These are phyloP conservation scores for Drosophila mulleri DNA, from an alignment of 2,888 invertebrate genomes.

Conservation along the genomic window DNA sequence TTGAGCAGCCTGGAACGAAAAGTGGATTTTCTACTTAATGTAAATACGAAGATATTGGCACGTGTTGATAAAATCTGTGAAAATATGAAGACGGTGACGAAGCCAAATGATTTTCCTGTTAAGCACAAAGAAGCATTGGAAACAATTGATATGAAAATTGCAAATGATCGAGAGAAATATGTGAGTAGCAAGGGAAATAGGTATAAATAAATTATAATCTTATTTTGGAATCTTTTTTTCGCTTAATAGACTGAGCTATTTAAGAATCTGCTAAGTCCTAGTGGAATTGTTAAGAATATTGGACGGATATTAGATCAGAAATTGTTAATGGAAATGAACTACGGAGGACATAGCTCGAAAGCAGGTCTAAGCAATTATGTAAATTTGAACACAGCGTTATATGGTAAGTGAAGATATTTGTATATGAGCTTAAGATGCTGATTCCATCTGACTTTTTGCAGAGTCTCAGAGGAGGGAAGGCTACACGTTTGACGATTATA, in stretches of 20 bases:
- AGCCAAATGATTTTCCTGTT: conserved; percentile 45
- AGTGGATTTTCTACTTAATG: conserved; percentile 45
- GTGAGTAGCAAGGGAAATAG: conserved; percentile 20
- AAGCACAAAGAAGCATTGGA: conserved; percentile 34
- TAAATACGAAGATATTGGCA: conserved; percentile 51
- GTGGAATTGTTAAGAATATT: conserved; percentile 47
- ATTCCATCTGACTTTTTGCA: not conserved
- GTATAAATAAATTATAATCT: too few relatives aligned
- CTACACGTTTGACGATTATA: conserved; percentile 44
- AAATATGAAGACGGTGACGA: conserved; percentile 16
- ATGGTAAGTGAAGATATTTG: conserved; percentile 24
- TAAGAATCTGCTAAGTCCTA: conserved; percentile 34
- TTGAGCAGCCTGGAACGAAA: conserved; percentile 48
- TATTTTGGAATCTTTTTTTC: too few relatives aligned
- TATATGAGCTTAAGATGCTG: not conserved
- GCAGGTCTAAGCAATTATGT: conserved; percentile 40
- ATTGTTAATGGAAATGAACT: conserved; percentile 53
- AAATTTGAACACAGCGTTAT: conserved; percentile 47
- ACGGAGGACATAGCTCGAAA: conserved; percentile 37
- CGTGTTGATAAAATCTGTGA: conserved; percentile 51
- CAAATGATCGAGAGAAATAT: conserved; percentile 45
- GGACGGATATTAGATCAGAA: conserved; percentile 38
- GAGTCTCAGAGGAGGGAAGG: conserved; percentile 50
- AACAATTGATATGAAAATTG: conserved; percentile 40
- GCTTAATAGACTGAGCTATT: conserved; percentile 37